A percentile compares a stretch with the other conserved stretches of the same genome.
phyloP scores from a whole-genome alignment of 2,113 vertebrate species.

The Bolborhynchus lineola region DNA sequence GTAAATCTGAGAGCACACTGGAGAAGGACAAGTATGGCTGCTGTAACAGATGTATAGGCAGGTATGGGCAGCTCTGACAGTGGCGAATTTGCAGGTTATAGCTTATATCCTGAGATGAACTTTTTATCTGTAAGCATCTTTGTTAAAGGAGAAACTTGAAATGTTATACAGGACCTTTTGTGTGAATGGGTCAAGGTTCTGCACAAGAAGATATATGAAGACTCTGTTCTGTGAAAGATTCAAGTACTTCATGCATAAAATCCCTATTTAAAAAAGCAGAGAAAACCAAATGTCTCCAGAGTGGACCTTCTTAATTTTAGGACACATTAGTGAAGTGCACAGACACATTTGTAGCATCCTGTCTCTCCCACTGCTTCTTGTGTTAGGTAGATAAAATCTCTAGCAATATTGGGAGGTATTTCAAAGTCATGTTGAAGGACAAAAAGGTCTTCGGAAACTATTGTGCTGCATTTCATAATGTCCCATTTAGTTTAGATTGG shows the following conservation, averaged over 20 bases:
- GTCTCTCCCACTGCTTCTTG: background rate
- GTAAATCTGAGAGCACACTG: background rate
- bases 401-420: background rate
- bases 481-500: background rate
- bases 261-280: background rate
- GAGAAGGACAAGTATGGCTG: background rate
- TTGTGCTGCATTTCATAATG: background rate
- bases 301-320: background rate
- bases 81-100: background rate
- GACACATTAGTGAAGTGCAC: background rate
- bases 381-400: background rate
- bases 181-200: background rate
- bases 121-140: background rate
- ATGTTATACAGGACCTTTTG: background rate
- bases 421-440: background rate
- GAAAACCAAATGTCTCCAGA: background rate
- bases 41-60: background rate
- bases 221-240: background rate
- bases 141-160: background rate
- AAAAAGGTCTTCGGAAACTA: background rate
- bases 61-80: background rate
- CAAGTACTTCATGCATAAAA: background rate
- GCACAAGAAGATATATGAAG: background rate
- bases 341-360: background rate
- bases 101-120: background rate